A percentile compares a stretch with the other conserved stretches of the same genome.
phyloP scores from a whole-genome alignment of 2,888 invertebrate species.

The Temnothorax unifasciatus region DNA sequence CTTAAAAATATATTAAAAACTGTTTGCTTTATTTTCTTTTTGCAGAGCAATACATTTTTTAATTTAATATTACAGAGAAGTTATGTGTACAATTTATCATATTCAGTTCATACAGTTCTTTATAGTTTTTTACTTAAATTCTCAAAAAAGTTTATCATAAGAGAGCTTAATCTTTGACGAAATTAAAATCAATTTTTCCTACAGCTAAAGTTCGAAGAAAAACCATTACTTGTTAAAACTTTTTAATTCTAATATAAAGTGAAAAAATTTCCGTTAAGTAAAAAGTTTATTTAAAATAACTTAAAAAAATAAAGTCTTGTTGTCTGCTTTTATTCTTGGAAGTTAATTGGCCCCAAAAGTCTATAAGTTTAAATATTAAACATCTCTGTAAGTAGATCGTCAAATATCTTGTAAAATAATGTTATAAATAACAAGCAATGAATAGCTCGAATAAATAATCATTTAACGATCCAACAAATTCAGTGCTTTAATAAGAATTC shows the following conservation, averaged over 20 bases:
- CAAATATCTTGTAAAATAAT: not conserved
- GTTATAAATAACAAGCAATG: not conserved
- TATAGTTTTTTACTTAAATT: not conserved
- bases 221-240: not conserved
- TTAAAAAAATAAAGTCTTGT: not conserved
- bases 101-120: not conserved
- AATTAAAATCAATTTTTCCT: slow-evolving; percentile 10
- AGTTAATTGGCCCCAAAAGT: not conserved
- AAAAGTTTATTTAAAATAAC: slow-evolving; percentile 15
- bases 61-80: not conserved
- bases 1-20: not conserved
- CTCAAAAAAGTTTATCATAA: not conserved
- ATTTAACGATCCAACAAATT: not conserved
- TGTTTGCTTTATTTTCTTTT: not conserved
- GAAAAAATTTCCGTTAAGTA: slow-evolving; percentile 16
- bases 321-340: not conserved
- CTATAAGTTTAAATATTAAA: slow-evolving; percentile 5
- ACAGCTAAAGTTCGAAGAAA: not conserved
- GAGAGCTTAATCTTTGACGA: not conserved
- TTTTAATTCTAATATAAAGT: slow-evolving; percentile 14
- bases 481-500: not conserved
- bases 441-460: not conserved
- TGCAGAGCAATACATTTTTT: not conserved
- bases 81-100: not conserved
- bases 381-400: not conserved